A percentile compares a stretch with the other conserved stretches of the same genome.
These are phyloP conservation scores for Tringa solitaria DNA, from an alignment of 2,113 vertebrate species.

Conservation along the genomic window DNA sequence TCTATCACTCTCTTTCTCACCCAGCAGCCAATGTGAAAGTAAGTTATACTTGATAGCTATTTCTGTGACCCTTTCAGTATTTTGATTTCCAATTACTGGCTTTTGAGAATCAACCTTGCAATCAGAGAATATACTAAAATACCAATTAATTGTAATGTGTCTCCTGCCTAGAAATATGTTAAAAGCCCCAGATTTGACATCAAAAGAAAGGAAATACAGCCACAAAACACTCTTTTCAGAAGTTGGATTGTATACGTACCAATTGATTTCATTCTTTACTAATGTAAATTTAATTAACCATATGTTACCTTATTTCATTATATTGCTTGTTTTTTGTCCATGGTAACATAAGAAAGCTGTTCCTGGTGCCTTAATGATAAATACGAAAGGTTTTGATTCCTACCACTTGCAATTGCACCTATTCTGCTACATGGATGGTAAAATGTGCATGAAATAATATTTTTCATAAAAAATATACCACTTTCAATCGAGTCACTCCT, in stretches of 20 bases:
- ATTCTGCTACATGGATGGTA: neutral
- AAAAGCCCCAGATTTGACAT: neutral
- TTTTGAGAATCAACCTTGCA: neutral
- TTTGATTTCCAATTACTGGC: slow-evolving; percentile 1
- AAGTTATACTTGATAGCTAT: neutral
- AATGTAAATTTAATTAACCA: neutral
- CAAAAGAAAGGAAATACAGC: neutral
- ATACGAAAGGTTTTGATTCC: neutral
- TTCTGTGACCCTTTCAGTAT: neutral
- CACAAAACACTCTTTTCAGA: neutral
- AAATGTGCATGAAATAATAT: neutral
- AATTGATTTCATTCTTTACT: neutral
- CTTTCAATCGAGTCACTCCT: neutral
- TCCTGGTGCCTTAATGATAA: neutral
- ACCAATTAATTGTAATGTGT: neutral
- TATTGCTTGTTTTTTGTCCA: neutral
- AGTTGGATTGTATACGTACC: neutral
- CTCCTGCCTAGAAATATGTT: neutral
- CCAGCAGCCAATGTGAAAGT: neutral
- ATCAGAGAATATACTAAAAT: neutral
- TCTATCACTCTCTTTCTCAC: neutral
- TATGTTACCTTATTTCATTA: neutral
- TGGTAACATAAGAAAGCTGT: neutral
- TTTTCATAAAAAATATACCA: neutral
- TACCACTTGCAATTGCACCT: neutral